Evolutionary conservation across 2,888 invertebrate genomes (phyloP).

Genomic region (Lasioglossum leucozonium): DNA sequence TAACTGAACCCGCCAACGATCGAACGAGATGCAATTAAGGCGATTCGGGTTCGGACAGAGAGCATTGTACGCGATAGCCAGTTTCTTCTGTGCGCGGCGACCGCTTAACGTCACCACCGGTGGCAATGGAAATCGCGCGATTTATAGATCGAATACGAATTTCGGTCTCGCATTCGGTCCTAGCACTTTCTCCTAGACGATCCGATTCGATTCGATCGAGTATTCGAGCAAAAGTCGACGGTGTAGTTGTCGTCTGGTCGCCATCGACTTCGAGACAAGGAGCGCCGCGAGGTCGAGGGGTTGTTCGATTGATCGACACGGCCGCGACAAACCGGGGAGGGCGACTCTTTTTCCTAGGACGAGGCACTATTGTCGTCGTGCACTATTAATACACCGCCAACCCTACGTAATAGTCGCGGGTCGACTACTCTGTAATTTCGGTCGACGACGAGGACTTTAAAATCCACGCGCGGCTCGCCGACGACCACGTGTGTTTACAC

Average conservation of each 20-base stretch:
- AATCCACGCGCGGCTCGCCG: conserved; percentile 20
- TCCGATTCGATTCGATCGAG: not conserved
- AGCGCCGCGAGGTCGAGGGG: not conserved
- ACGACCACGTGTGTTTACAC: conserved; percentile 23
- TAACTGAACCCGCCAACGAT: not conserved
- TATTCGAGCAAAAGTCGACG: not conserved
- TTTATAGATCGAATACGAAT: not conserved
- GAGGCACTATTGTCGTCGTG: not conserved
- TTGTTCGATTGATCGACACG: conserved; percentile 13
- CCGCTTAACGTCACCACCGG: not conserved
- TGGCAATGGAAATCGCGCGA: not conserved
- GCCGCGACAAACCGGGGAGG: conserved; percentile 20
- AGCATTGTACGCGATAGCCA: not conserved
- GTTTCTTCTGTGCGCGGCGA: not conserved
- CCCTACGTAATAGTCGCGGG: conserved; percentile 51
- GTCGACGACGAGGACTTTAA: conserved; percentile 59
- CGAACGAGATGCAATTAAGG: not conserved
- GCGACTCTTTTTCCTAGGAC: conserved; percentile 42
- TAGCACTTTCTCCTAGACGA: not conserved
- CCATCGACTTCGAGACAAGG: not conserved
- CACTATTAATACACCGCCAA: conserved; percentile 57
- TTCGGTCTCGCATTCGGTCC: not conserved
- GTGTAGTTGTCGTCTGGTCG: not conserved
- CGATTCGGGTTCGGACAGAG: not conserved
- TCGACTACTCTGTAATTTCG: conserved; percentile 66